Conservation (phyloP, 2,797 vertebrate genomes). For the Champsocephalus esox region DNA sequence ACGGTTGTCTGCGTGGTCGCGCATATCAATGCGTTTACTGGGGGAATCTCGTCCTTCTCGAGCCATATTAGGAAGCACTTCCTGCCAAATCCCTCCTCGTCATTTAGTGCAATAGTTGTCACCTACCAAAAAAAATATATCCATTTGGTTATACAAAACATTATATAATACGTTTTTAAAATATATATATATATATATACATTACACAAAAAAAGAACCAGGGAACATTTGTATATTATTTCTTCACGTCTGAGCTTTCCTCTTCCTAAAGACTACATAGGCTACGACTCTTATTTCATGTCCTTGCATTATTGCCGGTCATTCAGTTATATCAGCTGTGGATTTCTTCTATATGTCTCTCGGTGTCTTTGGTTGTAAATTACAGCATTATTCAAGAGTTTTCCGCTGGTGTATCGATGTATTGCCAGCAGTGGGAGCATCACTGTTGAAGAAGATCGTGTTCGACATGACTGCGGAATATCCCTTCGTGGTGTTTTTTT, state of each 20-base stretch:
- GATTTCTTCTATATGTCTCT: not conserved
- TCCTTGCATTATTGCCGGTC: not conserved
- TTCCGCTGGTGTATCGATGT: not conserved
- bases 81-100: slow-evolving; percentile 59
- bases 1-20: slow-evolving; percentile 63
- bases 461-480: slow-evolving; percentile 26
- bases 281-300: not conserved
- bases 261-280: not conserved
- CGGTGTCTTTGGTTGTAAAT: not conserved
- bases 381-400: not conserved
- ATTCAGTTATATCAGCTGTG: not conserved
- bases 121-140: slow-evolving; percentile 25
- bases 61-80: slow-evolving; percentile 82
- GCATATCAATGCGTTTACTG: slow-evolving; percentile 49
- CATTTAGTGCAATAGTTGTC: slow-evolving; percentile 32
- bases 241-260: too few relatives aligned
- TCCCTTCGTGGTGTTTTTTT: not conserved
- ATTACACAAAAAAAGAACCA: too few relatives aligned
- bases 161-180: too few relatives aligned
- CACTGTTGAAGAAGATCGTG: slow-evolving; percentile 44
- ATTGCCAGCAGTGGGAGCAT: slow-evolving; percentile 15
- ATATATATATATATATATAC: too few relatives aligned
- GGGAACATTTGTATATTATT: not conserved
- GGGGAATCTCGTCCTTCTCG: slow-evolving; percentile 59
- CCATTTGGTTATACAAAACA: too few relatives aligned